Conservation (phyloP, 2,888 invertebrate genomes). For the Hyppa rectilinea region DNA sequence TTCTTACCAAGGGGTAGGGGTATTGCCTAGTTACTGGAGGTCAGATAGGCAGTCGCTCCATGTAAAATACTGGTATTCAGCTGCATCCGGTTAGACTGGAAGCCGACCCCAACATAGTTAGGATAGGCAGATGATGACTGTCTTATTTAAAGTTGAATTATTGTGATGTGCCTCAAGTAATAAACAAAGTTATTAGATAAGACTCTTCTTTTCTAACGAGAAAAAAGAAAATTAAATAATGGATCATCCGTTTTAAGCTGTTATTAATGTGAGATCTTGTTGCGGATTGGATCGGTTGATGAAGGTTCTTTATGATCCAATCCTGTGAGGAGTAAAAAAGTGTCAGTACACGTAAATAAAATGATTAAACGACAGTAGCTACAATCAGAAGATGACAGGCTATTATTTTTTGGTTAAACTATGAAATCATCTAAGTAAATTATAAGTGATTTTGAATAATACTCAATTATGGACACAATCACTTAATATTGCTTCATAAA, state of each 20-base stretch:
- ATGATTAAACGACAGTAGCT: not conserved
- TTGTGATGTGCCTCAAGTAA: slow-evolving; percentile 24
- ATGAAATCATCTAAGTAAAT: not conserved
- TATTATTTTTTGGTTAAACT: not conserved
- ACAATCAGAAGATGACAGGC: no score
- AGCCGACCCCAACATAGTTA: no score
- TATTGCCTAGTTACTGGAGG: no score
- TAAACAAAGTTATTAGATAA: slow-evolving; percentile 36
- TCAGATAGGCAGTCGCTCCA: no score
- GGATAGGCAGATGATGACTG: no score
- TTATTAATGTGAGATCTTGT: slow-evolving; percentile 21
- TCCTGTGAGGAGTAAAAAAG: not conserved
- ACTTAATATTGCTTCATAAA: not conserved
- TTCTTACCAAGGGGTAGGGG: no score
- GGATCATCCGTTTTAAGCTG: slow-evolving; percentile 36
- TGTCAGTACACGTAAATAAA: not conserved
- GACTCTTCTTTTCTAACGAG: slow-evolving; percentile 8
- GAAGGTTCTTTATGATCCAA: not conserved
- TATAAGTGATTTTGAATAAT: not conserved
- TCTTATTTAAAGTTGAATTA: slow-evolving; percentile 16
- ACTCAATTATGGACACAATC: not conserved
- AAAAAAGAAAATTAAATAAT: slow-evolving; percentile 4
- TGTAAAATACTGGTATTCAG: no score
- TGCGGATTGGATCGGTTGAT: slow-evolving; percentile 12
- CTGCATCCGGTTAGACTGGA: no score